Conservation (phyloP, 2,113 vertebrate genomes). For the Oncorhynchus nerka region DNA sequence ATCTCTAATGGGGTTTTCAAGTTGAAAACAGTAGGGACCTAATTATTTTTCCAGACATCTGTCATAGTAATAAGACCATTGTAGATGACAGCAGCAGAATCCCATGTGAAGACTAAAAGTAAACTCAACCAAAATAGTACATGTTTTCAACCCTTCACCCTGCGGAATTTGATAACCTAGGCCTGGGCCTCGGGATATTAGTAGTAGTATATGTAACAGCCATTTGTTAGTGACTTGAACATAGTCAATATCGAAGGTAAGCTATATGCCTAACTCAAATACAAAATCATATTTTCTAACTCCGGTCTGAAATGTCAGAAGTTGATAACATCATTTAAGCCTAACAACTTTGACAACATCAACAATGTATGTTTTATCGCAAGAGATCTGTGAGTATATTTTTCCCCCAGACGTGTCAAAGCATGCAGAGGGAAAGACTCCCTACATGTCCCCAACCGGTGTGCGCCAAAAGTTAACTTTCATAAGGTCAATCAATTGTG, state of each 20-base stretch:
- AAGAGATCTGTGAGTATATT: background rate
- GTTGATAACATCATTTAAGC: too few relatives aligned
- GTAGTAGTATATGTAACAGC: too few relatives aligned
- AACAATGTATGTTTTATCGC: background rate
- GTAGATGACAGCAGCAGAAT: background rate
- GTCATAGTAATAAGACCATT: constrained; percentile 37
- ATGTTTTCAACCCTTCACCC: background rate
- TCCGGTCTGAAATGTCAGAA: too few relatives aligned
- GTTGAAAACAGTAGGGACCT: constrained; percentile 36
- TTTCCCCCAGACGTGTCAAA: background rate
- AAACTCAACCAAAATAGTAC: background rate
- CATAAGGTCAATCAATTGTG: constrained; percentile 9
- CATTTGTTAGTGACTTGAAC: background rate
- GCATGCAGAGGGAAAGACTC: background rate
- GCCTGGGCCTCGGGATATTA: background rate
- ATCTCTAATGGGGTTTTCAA: constrained; percentile 45
- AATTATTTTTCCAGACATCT: constrained; percentile 53
- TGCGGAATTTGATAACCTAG: background rate
- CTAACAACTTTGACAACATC: background rate
- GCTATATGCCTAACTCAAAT: background rate
- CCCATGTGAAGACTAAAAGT: background rate
- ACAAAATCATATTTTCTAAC: background rate
- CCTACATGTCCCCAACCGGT: constrained; percentile 3
- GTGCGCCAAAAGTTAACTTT: background rate
- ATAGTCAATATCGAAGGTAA: background rate